Conservation (phyloP, 2,113 vertebrate species). For the Sylvilagus bachmani region DNA sequence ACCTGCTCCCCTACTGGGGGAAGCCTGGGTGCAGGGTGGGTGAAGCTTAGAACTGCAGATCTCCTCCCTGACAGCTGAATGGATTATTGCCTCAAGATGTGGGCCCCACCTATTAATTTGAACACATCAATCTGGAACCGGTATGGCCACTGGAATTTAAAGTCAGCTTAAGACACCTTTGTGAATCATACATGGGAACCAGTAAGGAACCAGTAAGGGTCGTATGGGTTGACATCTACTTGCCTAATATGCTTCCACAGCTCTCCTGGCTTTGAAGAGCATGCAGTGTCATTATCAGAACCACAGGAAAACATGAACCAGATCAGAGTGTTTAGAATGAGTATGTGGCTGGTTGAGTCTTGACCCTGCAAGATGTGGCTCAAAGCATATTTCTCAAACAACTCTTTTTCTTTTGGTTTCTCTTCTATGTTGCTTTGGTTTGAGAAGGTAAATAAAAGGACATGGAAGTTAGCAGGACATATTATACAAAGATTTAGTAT, state of each 20-base stretch:
- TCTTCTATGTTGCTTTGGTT: conserved; percentile 20
- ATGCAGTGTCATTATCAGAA: conserved; percentile 21
- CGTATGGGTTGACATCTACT: background rate
- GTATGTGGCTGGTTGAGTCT: conserved; percentile 28
- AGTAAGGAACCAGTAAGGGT: conserved; percentile 43
- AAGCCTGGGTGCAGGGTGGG: too few relatives aligned
- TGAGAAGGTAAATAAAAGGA: conserved; percentile 23
- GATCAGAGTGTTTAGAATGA: conserved; percentile 77
- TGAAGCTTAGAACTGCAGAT: background rate
- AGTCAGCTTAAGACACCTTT: conserved; percentile 22
- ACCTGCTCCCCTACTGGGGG: background rate
- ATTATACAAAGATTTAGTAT: background rate
- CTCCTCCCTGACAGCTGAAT: background rate
- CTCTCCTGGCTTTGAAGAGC: conserved; percentile 67
- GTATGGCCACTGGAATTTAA: conserved; percentile 25
- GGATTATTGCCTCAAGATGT: background rate
- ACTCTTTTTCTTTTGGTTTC: background rate
- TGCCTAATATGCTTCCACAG: background rate
- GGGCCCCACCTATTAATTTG: conserved; percentile 41
- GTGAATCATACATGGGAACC: conserved; percentile 53
- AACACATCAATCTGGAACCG: conserved; percentile 37
- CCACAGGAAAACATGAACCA: conserved; percentile 56
- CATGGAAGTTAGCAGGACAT: background rate
- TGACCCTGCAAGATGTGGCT: conserved; percentile 35
- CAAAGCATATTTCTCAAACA: background rate